Percentiles rank a stretch among this genome's conserved stretches.
phyloP scores from a whole-genome alignment of 2,888 invertebrate genomes.

The Chrysina gloriosa region DNA sequence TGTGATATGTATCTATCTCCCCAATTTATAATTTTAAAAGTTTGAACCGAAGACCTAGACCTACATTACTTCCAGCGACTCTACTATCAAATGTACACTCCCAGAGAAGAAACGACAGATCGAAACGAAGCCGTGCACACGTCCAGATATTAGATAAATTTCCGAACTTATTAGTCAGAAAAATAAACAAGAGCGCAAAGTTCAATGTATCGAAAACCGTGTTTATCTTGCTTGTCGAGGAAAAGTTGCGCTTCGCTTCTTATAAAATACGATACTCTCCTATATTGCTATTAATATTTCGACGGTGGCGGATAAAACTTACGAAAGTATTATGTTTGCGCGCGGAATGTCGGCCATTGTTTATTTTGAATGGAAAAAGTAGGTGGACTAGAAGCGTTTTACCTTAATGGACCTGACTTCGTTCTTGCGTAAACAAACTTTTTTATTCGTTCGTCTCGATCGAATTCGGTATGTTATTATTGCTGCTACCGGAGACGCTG shows the following conservation, averaged over 20 bases:
- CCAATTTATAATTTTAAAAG: too few species aligned
- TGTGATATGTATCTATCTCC: too few species aligned
- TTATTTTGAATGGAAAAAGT: constrained; percentile 11
- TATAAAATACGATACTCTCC: not conserved
- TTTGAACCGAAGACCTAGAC: too few species aligned
- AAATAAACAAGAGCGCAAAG: not conserved
- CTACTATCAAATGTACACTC: too few species aligned
- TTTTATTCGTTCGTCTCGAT: constrained; percentile 16
- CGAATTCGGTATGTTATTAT: constrained; percentile 20
- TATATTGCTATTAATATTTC: constrained; percentile 15
- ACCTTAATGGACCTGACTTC: constrained; percentile 25
- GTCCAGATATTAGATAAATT: not conserved
- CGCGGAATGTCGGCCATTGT: constrained; percentile 8
- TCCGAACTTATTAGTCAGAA: not conserved
- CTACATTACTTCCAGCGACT: too few species aligned
- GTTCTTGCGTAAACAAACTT: constrained; percentile 21
- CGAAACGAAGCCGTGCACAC: not conserved
- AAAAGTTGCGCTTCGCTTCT: not conserved
- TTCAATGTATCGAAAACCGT: not conserved
- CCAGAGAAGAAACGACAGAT: not conserved
- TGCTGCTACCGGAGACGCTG: not conserved
- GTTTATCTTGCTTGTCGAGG: not conserved
- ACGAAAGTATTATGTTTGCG: constrained; percentile 17
- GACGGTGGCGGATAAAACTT: constrained; percentile 22
- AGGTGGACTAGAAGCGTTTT: not conserved